Evolutionary conservation across 2,797 vertebrate genomes (phyloP).

Genomic region (Carduelis carduelis): DNA sequence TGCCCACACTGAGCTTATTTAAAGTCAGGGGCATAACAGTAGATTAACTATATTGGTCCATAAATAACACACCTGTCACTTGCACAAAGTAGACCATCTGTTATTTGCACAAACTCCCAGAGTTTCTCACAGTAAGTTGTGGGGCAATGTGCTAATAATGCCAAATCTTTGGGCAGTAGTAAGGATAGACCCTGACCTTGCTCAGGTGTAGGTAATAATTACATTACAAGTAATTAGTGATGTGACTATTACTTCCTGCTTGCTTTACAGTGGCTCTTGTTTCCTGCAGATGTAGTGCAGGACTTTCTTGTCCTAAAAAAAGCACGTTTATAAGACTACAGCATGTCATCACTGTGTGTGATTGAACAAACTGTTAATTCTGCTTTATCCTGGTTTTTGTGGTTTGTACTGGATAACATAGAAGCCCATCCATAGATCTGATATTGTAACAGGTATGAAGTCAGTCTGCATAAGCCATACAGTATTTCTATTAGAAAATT

Average conservation of each 20-base stretch:
- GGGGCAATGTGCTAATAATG: not conserved
- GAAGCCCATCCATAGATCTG: not conserved
- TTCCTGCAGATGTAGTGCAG: not conserved
- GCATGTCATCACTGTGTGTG: not conserved
- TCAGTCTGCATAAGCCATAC: not conserved
- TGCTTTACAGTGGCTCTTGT: not conserved
- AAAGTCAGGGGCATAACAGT: not conserved
- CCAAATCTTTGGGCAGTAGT: not conserved
- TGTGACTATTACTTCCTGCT: not conserved
- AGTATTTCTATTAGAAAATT: not conserved
- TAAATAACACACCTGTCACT: not conserved
- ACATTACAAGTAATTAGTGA: not conserved
- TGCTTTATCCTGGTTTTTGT: not conserved
- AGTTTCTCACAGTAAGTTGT: not conserved
- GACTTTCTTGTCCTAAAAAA: not conserved
- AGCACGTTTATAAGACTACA: fast-evolving
- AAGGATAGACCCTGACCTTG: not conserved
- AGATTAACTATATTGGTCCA: not conserved
- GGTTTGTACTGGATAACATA: not conserved
- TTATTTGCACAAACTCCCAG: not conserved
- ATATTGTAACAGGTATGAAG: not conserved
- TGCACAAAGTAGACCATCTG: not conserved
- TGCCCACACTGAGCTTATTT: not conserved
- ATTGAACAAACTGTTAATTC: not conserved
- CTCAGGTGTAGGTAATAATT: not conserved